Conservation (phyloP, 2,113 vertebrate genomes). For the Vimba vimba region DNA sequence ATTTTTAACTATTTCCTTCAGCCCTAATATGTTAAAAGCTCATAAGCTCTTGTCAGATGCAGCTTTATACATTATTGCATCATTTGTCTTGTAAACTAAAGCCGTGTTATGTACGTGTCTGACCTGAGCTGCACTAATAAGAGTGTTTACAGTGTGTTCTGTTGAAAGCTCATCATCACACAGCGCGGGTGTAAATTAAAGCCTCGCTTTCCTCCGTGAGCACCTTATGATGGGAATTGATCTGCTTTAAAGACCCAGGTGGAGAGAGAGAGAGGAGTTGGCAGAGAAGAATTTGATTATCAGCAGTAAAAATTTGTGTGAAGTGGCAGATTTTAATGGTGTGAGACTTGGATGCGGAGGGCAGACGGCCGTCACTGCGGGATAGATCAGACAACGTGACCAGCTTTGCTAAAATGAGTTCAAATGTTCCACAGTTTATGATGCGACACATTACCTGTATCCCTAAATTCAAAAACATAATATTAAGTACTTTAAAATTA, state of each 20-base stretch:
- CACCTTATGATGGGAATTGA: slow-evolving; percentile 58
- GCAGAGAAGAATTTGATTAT: slow-evolving; percentile 45
- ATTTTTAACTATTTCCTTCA: too few relatives aligned
- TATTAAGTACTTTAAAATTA: background rate
- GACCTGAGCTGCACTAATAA: slow-evolving; percentile 23
- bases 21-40: background rate
- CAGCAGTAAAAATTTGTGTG: background rate
- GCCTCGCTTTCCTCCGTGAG: slow-evolving; percentile 9
- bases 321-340: slow-evolving; percentile 28
- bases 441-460: background rate
- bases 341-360: background rate
- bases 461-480: background rate
- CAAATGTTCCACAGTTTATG: background rate
- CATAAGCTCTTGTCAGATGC: too few relatives aligned
- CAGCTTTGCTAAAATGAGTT: background rate
- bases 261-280: background rate
- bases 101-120: background rate
- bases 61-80: background rate
- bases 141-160: slow-evolving; percentile 34
- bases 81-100: background rate
- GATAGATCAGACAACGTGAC: background rate
- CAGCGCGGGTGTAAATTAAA: slow-evolving; percentile 60
- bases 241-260: slow-evolving; percentile 38
- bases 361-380: background rate
- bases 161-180: slow-evolving; percentile 47